Conservation (phyloP, 2,113 vertebrate species). For the Mastomys coucha region DNA sequence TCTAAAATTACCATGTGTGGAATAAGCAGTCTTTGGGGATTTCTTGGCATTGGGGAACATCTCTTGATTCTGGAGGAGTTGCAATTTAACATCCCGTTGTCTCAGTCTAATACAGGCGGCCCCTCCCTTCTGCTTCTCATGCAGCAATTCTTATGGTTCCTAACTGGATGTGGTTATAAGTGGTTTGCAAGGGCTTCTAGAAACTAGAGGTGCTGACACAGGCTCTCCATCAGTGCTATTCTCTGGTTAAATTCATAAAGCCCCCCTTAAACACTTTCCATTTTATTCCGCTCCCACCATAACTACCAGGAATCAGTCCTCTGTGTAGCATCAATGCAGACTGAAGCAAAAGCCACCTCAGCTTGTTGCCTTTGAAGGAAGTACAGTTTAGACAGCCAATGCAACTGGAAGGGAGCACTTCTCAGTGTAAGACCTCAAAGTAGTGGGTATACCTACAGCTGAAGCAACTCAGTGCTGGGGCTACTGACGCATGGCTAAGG, state of each 20-base stretch:
- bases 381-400: background rate
- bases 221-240: background rate
- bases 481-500: background rate
- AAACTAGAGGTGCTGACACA: background rate
- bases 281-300: background rate
- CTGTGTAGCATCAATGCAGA: background rate
- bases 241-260: constrained; percentile 34
- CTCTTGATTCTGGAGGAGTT: constrained; percentile 28
- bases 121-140: constrained; percentile 3
- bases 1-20: background rate
- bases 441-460: background rate
- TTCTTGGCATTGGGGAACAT: constrained; percentile 20
- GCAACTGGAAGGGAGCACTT: background rate
- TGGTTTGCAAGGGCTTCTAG: background rate
- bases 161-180: constrained; percentile 49
- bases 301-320: constrained; percentile 48
- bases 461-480: background rate
- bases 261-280: background rate
- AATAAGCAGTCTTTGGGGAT: constrained; percentile 1
- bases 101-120: constrained; percentile 57
- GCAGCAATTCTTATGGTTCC: background rate
- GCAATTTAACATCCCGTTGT: constrained; percentile 48
- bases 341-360: background rate
- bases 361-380: background rate
- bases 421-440: background rate